Base-by-base conservation (phyloP, 2,797 vertebrate genomes). In the Xenopus petersii region DNA sequence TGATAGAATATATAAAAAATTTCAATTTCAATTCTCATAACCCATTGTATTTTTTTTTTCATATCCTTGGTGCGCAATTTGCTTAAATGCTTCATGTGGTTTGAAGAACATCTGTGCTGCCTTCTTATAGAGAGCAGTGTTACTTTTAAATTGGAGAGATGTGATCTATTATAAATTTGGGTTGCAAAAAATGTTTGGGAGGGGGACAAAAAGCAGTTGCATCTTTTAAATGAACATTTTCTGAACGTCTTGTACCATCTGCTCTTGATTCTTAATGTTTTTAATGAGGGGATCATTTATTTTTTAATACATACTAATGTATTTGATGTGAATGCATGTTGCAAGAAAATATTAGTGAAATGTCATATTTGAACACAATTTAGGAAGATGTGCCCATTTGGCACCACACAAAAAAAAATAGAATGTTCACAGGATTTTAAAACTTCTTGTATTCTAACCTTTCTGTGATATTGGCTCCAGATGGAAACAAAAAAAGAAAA, bases 41-140 rank as follows among this genome's bases (percentile, higher is more conserved):
- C 88, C 49, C 49, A 51, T 51, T 12, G 15, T 12, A 51, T 12
- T 51, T 51, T 15, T 7, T 42, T 42, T 42, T 42, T 42, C 26
- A 9, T 89, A 86, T 64, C 54, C 66, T 88, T 86, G 82, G 84
- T 83, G 83, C 75, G 81, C 87, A 84, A 90, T 92, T 89, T 87
- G 87, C 89, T 91, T 93, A 89, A 88, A 89, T 89, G 87, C 89
- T 89, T 92, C 87, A 87, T 87, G 88, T 86, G 87, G 81, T 87
- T 70, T 85, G 85, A 88, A 85, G 80, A 88, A 89, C 90, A 90
- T 91, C 90, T 92, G 91, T 87, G 86, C 89, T 88, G 83, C 85
- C 88, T 86, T 82, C 84, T 82, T 84, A 83, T 88, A 89, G 87
- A 87, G 85, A 82, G 85, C 77, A 72, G 75, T 63, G 86, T 83